A percentile compares a stretch with the other conserved stretches of the same genome.
Conservation (phyloP, 2,888 invertebrate genomes). For the Gibbula magus region DNA sequence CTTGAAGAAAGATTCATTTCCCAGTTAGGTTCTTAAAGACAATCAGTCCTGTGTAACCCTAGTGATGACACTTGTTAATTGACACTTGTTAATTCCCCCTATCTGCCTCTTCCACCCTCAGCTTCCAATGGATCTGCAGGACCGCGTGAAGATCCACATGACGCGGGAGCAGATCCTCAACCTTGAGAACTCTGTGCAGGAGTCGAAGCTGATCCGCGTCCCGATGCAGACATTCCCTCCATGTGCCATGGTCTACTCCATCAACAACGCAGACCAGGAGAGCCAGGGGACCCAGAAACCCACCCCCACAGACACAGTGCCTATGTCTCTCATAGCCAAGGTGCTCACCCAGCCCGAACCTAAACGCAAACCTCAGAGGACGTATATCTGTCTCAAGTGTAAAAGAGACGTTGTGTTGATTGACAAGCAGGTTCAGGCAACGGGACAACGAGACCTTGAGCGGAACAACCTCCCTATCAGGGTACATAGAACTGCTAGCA, state of each 20-base stretch:
- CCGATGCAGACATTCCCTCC: constrained; percentile 88
- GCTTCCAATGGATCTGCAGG: constrained; percentile 93
- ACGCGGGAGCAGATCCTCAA: constrained; percentile 68
- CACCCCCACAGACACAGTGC: constrained; percentile 54
- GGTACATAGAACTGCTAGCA: constrained; percentile 26
- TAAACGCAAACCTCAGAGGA: constrained; percentile 54
- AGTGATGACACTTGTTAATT: too few species aligned
- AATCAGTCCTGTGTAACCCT: too few species aligned
- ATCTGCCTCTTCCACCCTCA: constrained; percentile 75
- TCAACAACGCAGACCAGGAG: constrained; percentile 60
- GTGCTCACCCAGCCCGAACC: constrained; percentile 66
- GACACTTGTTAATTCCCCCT: too few species aligned
- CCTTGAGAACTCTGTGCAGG: constrained; percentile 58
- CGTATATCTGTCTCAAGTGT: constrained; percentile 69
- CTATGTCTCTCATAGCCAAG: constrained; percentile 70
- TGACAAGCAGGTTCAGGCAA: constrained; percentile 68
- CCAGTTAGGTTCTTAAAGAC: neutral
- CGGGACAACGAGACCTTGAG: constrained; percentile 32
- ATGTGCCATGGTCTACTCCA: constrained; percentile 85
- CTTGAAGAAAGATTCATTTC: too few species aligned
- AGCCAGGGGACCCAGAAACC: constrained; percentile 38
- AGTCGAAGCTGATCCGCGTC: constrained; percentile 80
- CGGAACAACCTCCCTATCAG: neutral
- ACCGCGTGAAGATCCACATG: constrained; percentile 82
- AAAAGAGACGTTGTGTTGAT: constrained; percentile 59